Evolutionary conservation across 2,113 vertebrate species (phyloP).

Genomic region (Oxyruncus cristatus): DNA sequence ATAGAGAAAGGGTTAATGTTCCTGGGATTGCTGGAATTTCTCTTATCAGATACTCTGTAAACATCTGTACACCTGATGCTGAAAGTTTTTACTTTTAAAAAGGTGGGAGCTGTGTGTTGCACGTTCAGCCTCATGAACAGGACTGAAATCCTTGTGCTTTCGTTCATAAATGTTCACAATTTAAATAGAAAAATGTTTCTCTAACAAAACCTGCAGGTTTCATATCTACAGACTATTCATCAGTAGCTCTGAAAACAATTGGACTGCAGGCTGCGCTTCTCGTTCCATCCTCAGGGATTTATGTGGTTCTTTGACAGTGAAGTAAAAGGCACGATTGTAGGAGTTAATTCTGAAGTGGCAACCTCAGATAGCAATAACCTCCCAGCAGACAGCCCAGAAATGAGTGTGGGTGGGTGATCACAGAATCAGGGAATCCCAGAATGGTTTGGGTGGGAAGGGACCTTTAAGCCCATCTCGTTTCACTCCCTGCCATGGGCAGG

Average conservation of each 20-base stretch:
- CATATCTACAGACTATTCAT: not conserved
- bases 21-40: not conserved
- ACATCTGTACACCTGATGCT: not conserved
- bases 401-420: not conserved
- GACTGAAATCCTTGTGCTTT: not conserved
- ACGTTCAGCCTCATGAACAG: not conserved
- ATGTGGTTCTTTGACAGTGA: not conserved
- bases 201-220: not conserved
- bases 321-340: not conserved
- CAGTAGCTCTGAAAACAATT: not conserved
- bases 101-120: not conserved
- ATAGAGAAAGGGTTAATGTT: not conserved
- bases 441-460: not conserved
- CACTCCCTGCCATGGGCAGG: not conserved
- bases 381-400: not conserved
- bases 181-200: not conserved
- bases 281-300: not conserved
- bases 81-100: not conserved
- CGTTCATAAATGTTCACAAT: not conserved
- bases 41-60: not conserved
- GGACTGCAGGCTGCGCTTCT: not conserved
- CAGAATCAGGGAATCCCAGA: not conserved
- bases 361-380: not conserved
- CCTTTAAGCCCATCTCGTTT: not conserved
- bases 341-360: not conserved